Evolutionary conservation across 2,797 vertebrate genomes (phyloP).

Genomic region (Columba guinea): DNA sequence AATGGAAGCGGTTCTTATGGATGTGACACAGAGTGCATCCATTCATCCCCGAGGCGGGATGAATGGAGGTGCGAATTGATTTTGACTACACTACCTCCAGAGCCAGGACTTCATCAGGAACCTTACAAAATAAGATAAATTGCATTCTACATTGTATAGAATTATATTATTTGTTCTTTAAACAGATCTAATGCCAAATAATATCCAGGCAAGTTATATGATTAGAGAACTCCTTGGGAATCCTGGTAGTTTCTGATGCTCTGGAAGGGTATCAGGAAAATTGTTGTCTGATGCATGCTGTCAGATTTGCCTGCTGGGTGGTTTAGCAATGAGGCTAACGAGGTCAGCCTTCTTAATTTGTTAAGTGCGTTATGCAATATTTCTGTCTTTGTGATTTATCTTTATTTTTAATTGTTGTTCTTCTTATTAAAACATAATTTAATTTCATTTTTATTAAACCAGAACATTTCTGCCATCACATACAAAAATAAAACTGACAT

Average conservation of each 20-base stretch:
- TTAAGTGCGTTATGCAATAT: not conserved
- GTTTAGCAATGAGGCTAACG: not conserved
- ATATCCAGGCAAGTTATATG: not conserved
- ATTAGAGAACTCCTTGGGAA: conserved; percentile 20
- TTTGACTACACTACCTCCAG: conserved; percentile 65
- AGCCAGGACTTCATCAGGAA: conserved; percentile 44
- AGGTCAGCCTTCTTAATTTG: conserved; percentile 17
- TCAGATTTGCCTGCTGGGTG: not conserved
- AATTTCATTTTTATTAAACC: not conserved
- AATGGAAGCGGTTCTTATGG: conserved; percentile 41
- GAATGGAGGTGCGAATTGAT: conserved; percentile 71
- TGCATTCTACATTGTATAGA: conserved; percentile 28
- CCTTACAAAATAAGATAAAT: conserved; percentile 78
- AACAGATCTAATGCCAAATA: conserved; percentile 51
- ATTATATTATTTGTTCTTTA: conserved; percentile 72
- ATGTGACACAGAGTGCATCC: conserved; percentile 29
- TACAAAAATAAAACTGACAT: not conserved
- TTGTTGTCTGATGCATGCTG: not conserved
- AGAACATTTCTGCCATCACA: not conserved
- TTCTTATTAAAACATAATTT: not conserved
- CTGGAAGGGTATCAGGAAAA: not conserved
- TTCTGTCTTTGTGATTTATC: not conserved
- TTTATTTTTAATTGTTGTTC: not conserved
- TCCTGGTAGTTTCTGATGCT: not conserved
- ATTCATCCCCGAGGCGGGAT: conserved; percentile 60